Base-by-base conservation (phyloP, 92 coral and sea anemone genomes). In the Porites lobata region DNA sequence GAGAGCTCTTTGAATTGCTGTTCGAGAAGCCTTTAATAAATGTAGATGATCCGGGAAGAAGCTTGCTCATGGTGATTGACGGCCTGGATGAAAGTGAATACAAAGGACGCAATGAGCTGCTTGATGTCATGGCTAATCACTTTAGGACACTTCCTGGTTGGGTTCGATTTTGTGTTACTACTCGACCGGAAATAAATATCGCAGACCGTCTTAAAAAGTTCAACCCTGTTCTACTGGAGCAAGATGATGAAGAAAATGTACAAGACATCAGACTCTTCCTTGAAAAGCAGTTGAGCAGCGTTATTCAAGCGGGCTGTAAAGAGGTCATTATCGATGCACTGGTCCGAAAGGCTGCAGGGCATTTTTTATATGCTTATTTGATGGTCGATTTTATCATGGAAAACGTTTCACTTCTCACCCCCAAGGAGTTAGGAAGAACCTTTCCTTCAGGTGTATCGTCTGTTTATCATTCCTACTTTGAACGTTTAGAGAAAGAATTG, bases 81-180 rank as follows among this genome's bases (percentile, higher is more conserved):
- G 94, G 89, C 50, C 51, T 92, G 1, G 94, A 92, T 57, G 94
- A 91, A 79, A 57, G 89, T 51, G 92, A 91, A 2, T 78, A 83
- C 61, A 18, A 78, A 19, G 79, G 86, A 2, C 88, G 85, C 56
- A 61, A 78, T 22, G 89, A 83, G 54, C 15, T 88, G 58, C 56
- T 79, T 4, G 72, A 91, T 14, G 79, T 87, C 15, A 78, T 91
- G 17, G 70, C 87, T 17, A 65, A 53, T 17, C 89, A 83, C 8
- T 78, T 91, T n/a, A 59, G 77, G 47, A 72, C 51, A 50, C 72
- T 88, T 20, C 94, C 94, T 4, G 24, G 24, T 12, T 91, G 91
- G 88, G 50, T 91, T n/a, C 81, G 86, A 29, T 77, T 89, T 79
- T 65, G 88, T 11, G 86, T 91, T 51, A 91, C 94, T 0, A 77